A percentile compares a stretch with the other conserved stretches of the same genome.
phyloP scores from a whole-genome alignment of 2,113 vertebrate genomes.

The Butorides virescens region DNA sequence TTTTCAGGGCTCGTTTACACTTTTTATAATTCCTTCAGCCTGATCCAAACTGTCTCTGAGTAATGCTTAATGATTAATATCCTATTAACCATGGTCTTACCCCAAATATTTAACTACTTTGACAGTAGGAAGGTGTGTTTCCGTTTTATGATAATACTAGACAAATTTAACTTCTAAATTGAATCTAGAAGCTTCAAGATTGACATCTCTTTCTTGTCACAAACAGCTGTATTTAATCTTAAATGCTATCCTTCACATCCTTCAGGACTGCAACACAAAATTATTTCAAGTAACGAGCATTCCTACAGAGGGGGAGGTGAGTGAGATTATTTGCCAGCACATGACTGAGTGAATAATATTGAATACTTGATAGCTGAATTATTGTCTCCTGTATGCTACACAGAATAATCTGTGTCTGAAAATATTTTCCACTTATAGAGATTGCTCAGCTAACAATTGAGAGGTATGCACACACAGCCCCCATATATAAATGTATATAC shows the following conservation, averaged over 20 bases:
- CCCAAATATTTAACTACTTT: not conserved
- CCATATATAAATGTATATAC: rapidly evolving
- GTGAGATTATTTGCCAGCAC: not conserved
- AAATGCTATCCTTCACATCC: not conserved
- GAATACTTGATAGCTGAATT: not conserved
- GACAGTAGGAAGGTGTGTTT: not conserved
- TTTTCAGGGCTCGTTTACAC: not conserved
- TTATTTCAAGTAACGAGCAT: not conserved
- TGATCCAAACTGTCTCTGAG: not conserved
- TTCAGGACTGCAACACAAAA: not conserved
- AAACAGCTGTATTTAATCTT: not conserved
- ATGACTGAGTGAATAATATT: not conserved
- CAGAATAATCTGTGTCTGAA: not conserved
- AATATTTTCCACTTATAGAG: not conserved
- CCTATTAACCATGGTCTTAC: not conserved
- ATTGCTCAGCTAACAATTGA: not conserved
- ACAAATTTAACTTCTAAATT: not conserved
- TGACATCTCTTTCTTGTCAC: not conserved
- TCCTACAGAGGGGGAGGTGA: not conserved
- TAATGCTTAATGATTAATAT: not conserved
- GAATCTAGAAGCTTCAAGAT: not conserved
- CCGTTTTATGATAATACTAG: not conserved
- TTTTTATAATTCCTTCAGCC: not conserved
- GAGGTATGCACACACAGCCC: not conserved
- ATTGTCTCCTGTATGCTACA: not conserved